phyloP scores from a whole-genome alignment of 2,113 vertebrate species.

The Psettodes erumei region DNA sequence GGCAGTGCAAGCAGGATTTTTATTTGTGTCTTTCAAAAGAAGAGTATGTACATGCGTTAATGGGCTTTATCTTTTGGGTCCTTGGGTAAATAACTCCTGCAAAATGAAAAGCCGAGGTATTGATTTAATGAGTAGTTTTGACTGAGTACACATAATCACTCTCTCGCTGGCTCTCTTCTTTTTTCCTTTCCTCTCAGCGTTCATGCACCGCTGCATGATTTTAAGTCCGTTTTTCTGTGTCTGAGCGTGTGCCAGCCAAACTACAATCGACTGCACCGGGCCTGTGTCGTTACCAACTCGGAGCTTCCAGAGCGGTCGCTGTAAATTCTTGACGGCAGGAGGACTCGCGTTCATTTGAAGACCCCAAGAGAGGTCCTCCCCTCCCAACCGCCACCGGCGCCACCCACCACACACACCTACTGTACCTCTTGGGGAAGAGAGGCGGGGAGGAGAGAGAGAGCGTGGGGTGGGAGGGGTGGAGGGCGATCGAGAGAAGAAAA shows the following conservation, averaged over 20 bases:
- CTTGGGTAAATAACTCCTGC: constrained; percentile 27
- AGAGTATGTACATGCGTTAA: background rate
- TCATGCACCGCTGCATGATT: background rate
- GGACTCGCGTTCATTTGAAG: constrained; percentile 65
- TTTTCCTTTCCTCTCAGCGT: background rate
- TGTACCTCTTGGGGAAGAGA: constrained; percentile 70
- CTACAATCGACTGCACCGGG: constrained; percentile 10
- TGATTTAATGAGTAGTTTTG: constrained; percentile 40
- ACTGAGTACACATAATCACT: constrained; percentile 41
- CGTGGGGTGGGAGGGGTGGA: constrained; percentile 46
- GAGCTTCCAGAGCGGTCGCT: constrained; percentile 40
- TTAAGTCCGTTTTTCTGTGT: background rate
- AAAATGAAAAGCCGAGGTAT: constrained; percentile 50
- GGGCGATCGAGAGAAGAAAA: constrained; percentile 55
- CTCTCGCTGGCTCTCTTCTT: background rate
- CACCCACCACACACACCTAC: constrained; percentile 74
- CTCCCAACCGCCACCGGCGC: constrained; percentile 36
- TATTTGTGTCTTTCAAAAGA: constrained; percentile 9
- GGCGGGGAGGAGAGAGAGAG: constrained; percentile 55
- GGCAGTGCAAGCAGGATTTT: background rate
- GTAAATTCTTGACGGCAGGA: constrained; percentile 61
- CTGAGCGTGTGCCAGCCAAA: constrained; percentile 28
- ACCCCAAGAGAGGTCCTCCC: constrained; percentile 62
- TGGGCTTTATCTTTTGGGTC: constrained; percentile 19
- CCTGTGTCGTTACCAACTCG: constrained; percentile 13